phyloP scores from a whole-genome alignment of 2,888 invertebrate species.

The Torymus texanus region DNA sequence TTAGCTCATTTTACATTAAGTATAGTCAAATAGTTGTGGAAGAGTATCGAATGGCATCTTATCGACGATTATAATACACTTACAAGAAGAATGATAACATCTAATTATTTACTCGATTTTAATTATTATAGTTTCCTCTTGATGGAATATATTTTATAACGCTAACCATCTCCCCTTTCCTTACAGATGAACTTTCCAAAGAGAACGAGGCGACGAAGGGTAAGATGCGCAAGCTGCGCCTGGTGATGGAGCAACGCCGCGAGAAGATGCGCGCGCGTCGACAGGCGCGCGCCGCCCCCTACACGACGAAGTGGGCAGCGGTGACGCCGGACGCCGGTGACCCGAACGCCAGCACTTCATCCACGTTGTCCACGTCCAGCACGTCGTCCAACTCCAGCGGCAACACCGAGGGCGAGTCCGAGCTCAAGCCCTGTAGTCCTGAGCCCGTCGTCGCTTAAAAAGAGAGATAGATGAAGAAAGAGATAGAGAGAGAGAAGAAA shows the following conservation, averaged over 20 bases:
- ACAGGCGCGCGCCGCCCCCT: slow-evolving; percentile 85
- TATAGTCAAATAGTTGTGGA: no score
- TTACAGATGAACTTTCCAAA: slow-evolving; percentile 77
- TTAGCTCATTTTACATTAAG: no score
- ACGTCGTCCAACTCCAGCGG: slow-evolving; percentile 56
- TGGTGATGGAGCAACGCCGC: slow-evolving; percentile 93
- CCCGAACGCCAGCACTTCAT: slow-evolving; percentile 71
- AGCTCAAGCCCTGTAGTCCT: slow-evolving; percentile 72
- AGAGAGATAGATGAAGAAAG: slow-evolving; percentile 39
- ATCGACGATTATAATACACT: no score
- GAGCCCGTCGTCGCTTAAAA: slow-evolving; percentile 73
- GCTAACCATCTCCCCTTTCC: slow-evolving; percentile 7
- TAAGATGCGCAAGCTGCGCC: slow-evolving; percentile 90
- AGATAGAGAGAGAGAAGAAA: not conserved
- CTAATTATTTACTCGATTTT: no score
- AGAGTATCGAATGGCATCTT: no score
- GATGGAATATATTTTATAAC: no score
- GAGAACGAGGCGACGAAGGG: slow-evolving; percentile 88
- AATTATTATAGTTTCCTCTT: no score
- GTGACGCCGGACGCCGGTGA: slow-evolving; percentile 73
- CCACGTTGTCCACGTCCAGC: slow-evolving; percentile 64
- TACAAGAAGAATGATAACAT: no score
- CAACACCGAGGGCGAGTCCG: slow-evolving; percentile 69
- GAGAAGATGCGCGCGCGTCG: slow-evolving; percentile 82
- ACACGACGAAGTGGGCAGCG: slow-evolving; percentile 77